These are phyloP conservation scores for Sphaeramia orbicularis DNA, from an alignment of 2,797 vertebrate genomes.

Conservation along the genomic window DNA sequence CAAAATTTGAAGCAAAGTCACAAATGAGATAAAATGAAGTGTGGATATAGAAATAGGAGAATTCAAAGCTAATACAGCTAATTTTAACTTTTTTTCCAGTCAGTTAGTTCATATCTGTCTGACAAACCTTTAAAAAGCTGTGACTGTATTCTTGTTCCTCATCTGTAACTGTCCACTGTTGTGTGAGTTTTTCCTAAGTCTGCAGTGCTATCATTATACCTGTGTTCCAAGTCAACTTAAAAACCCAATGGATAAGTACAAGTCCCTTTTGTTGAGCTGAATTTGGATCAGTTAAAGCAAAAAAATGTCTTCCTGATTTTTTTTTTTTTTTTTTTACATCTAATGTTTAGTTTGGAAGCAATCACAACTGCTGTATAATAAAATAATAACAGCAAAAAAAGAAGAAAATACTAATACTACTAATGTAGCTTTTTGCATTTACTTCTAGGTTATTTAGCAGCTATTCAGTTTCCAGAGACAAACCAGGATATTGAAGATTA, in stretches of 20 bases:
- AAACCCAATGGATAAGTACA: not conserved
- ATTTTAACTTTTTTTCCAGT: slow-evolving; percentile 66
- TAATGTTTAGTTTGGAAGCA: not conserved
- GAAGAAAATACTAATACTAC: too few species aligned
- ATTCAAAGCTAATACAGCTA: slow-evolving; percentile 51
- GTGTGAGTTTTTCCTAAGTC: slow-evolving; percentile 8
- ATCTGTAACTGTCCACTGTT: slow-evolving; percentile 11
- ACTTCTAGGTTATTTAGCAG: not conserved
- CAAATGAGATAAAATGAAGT: not conserved
- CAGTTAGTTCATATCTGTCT: slow-evolving; percentile 32
- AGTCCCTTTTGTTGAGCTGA: not conserved
- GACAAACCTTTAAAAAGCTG: slow-evolving; percentile 53
- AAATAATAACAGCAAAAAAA: not conserved
- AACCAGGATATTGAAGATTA: slow-evolving; percentile 42
- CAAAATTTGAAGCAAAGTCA: too few species aligned
- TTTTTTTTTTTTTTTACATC: too few species aligned
- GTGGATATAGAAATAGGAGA: slow-evolving; percentile 42
- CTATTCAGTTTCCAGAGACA: slow-evolving; percentile 2
- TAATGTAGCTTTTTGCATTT: too few species aligned
- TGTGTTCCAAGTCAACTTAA: not conserved
- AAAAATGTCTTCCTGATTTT: not conserved
- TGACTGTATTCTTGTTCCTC: slow-evolving; percentile 49
- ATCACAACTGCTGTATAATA: not conserved
- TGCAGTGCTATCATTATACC: too few species aligned
- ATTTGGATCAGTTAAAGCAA: not conserved